phyloP scores from a whole-genome alignment of 2,113 vertebrate species.

The Microcebus jonahi region DNA sequence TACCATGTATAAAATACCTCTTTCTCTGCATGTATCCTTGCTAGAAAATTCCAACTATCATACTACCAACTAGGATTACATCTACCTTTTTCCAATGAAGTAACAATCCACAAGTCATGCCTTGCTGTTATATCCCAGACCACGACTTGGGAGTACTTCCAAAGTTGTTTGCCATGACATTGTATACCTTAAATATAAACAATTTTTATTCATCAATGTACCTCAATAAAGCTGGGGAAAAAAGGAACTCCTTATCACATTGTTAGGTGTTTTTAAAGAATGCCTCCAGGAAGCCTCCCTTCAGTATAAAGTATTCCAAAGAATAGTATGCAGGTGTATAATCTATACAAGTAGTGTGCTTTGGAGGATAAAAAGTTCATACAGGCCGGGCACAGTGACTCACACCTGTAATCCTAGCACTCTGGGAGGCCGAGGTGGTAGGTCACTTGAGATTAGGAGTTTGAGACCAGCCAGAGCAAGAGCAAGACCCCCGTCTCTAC shows the following conservation, averaged over 20 bases:
- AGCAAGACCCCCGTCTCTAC: too few relatives aligned
- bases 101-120: neutral
- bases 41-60: neutral
- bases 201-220: neutral
- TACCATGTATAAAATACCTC: neutral
- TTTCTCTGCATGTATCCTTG: neutral
- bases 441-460: too few relatives aligned
- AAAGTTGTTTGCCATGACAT: neutral
- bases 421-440: too few relatives aligned
- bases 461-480: too few relatives aligned
- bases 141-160: neutral
- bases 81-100: neutral
- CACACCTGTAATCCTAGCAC: too few relatives aligned
- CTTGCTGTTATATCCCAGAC: neutral
- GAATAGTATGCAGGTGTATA: neutral
- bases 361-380: neutral
- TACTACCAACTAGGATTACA: neutral
- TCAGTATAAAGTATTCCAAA: neutral
- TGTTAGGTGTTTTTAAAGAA: neutral
- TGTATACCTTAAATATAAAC: neutral
- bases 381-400: neutral
- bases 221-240: neutral
- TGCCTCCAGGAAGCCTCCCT: neutral
- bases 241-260: neutral
- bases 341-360: neutral